phyloP scores from a whole-genome alignment of 2,888 invertebrate species.

The Lasioglossum marginatum region DNA sequence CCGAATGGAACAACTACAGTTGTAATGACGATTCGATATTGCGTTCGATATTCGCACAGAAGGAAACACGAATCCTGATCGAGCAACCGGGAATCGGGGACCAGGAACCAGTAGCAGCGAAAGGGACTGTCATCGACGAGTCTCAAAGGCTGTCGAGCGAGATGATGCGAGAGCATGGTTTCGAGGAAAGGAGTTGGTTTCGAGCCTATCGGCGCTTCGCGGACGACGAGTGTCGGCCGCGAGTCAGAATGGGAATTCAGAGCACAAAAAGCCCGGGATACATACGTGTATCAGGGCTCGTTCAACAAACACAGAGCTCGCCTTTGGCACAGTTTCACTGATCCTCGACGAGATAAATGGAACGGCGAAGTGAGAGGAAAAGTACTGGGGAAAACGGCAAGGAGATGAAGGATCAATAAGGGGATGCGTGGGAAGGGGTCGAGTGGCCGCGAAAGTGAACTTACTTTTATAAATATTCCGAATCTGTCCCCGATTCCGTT shows the following conservation, averaged over 20 bases:
- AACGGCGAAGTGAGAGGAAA: conserved; percentile 41
- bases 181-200: conserved; percentile 44
- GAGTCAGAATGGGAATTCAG: conserved; percentile 5
- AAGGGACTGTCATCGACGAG: conserved; percentile 17
- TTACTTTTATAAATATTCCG: conserved; percentile 9
- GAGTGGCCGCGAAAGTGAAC: conserved; percentile 10
- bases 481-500: no score
- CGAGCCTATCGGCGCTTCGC: conserved; percentile 21
- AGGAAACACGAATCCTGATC: conserved; percentile 1
- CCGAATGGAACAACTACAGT: background rate
- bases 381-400: conserved; percentile 2
- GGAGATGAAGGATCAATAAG: background rate
- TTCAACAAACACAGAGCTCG: conserved; percentile 25
- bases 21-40: conserved; percentile 3
- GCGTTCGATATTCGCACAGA: conserved; percentile 8
- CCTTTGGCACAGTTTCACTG: conserved; percentile 57
- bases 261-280: conserved; percentile 1
- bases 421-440: background rate
- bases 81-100: background rate
- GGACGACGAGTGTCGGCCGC: conserved; percentile 23
- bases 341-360: conserved; percentile 57
- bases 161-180: conserved; percentile 13
- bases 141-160: conserved; percentile 17
- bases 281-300: conserved; percentile 2
- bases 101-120: background rate